A percentile compares a stretch with the other conserved stretches of the same genome.
Evolutionary conservation across 2,113 vertebrate species (phyloP).

Genomic region (Bos indicus): DNA sequence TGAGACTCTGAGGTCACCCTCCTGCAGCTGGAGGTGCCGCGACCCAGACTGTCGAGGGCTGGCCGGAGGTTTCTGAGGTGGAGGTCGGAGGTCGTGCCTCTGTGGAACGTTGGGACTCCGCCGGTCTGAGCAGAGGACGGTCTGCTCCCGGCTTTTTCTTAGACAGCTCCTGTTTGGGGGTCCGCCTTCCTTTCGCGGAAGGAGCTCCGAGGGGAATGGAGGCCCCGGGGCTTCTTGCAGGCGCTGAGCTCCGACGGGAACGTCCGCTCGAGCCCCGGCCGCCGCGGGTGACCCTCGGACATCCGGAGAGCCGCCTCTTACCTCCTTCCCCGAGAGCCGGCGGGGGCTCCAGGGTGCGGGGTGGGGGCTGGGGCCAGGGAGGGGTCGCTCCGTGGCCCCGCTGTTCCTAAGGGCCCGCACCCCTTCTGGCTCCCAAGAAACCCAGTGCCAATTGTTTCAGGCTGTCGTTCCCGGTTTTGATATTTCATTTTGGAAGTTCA

Average conservation of each 20-base stretch:
- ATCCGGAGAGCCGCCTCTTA: background rate
- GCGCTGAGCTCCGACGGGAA: background rate
- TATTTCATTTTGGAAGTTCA: background rate
- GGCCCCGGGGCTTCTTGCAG: background rate
- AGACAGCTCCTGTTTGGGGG: background rate
- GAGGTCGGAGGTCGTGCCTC: background rate
- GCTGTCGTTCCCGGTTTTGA: background rate
- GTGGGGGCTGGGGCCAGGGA: accelerated
- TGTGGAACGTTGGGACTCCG: background rate
- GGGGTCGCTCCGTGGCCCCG: background rate
- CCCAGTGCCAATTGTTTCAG: accelerated
- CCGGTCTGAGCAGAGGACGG: background rate
- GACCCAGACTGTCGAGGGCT: background rate
- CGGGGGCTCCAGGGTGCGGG: background rate
- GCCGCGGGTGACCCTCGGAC: background rate
- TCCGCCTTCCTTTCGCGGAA: background rate
- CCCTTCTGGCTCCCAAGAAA: background rate
- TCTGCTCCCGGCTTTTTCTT: background rate
- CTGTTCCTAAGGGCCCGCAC: accelerated
- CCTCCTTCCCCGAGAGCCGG: background rate
- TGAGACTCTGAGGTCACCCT: background rate
- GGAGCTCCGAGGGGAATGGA: background rate
- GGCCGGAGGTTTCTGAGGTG: background rate
- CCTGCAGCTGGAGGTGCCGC: background rate
- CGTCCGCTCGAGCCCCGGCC: background rate